Base-by-base conservation (phyloP, 1,140 invertebrate genomes). In the Idris sp. region DNA sequence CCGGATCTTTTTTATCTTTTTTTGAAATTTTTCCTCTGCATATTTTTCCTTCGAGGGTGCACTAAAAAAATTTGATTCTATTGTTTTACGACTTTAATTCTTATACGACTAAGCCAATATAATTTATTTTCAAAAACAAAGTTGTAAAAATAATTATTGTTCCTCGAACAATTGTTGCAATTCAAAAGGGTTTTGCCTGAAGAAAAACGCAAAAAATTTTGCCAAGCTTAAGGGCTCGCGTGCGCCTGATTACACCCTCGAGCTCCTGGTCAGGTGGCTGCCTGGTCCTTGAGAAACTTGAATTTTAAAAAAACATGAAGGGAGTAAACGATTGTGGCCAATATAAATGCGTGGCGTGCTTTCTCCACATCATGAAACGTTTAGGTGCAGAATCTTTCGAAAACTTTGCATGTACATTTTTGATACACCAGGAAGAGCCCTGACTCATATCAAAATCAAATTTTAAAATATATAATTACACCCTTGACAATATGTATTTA, bases 201-300 rank as follows among this genome's bases (percentile, higher is more conserved):
- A 62, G 41, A 56, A 35, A 4, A 5, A 0, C 22, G 38, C n/a
- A 2, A 40, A 76, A 76, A 74, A 69, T 71, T 26, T 46, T 6
- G 19, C n/a, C n/a, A n/a, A n/a, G 71, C 61, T 65, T 65, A 58
- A 67, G 72, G 65, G 74, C 58, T 86, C 79, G 84, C 84, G 84
- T 86, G 84, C 82, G 77, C 77, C 58, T 86, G 82, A 85, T 86
- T 85, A 77, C 76, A 78, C 76, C 76, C 79, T 78, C 73, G 56
- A 79, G 81, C 69, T 78, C 51, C 73, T 75, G 81, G 80, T 85
- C 82, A 84, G 82, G 79, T 84, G 81, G 76, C 67, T 73, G 79
- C 79, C 78, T 76, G 53, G 40, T 41, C 75, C 79, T 79, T 67
- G 72, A 79, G 62, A 76, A 61, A 77, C 75, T 78, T 74, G 41